Percentiles rank a stretch among this genome's conserved stretches.
Conservation (phyloP, 1,140 invertebrate species). For the Triops longicaudatus region DNA sequence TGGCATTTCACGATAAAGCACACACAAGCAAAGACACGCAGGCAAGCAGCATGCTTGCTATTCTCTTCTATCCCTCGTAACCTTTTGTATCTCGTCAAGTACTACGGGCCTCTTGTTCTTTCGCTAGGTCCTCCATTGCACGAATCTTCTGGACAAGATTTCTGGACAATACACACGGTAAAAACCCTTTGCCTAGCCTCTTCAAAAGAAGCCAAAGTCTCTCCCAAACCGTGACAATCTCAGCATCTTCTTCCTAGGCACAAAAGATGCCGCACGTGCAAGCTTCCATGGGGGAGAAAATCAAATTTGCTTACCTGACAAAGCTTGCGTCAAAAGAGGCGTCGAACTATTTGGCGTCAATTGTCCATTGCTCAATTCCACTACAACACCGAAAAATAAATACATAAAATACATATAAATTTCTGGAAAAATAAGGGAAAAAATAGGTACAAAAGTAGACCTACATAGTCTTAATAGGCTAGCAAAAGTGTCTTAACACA, state of each 20-base stretch:
- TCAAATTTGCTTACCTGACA: slow-evolving; percentile 7
- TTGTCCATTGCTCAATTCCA: slow-evolving; percentile 12
- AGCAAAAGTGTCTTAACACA: too few relatives aligned
- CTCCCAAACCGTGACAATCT: neutral
- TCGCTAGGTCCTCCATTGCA: too few relatives aligned
- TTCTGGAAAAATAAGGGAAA: too few relatives aligned
- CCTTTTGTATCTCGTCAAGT: slow-evolving; percentile 9
- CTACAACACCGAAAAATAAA: neutral
- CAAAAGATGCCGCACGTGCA: neutral
- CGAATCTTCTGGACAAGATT: too few relatives aligned
- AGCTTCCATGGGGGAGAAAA: neutral
- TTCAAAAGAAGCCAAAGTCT: neutral
- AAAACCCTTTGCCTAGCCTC: neutral
- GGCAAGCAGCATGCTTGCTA: neutral
- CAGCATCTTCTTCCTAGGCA: neutral
- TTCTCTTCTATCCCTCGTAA: neutral
- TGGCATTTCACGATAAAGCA: slow-evolving; percentile 15
- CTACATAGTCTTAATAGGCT: too few relatives aligned
- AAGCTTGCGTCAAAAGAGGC: slow-evolving; percentile 1
- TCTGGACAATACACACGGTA: too few relatives aligned
- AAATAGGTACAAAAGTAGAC: too few relatives aligned
- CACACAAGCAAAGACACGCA: neutral
- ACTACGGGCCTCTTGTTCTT: neutral
- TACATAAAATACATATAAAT: neutral
- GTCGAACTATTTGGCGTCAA: slow-evolving; percentile 4